These are phyloP conservation scores for Acromyrmex heyeri DNA, from an alignment of 1,140 invertebrate species.

Conservation along the genomic window DNA sequence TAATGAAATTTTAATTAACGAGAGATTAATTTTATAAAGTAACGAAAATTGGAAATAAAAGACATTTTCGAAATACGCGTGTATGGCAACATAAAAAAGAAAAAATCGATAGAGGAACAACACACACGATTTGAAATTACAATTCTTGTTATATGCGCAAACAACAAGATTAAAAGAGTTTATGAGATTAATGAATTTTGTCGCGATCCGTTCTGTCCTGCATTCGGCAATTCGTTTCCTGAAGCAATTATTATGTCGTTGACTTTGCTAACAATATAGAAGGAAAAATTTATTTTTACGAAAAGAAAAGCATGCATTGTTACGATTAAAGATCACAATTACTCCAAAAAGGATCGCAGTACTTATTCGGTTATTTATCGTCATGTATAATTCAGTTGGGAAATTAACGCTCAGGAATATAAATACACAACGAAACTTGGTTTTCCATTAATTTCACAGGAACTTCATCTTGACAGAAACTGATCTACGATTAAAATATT, in stretches of 20 bases:
- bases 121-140: not conserved
- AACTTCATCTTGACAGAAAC: not conserved
- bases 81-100: not conserved
- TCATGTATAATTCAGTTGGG: not conserved
- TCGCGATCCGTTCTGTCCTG: not conserved
- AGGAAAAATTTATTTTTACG: slow-evolving; percentile 4
- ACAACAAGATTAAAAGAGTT: not conserved
- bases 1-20: not conserved
- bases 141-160: not conserved
- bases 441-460: not conserved
- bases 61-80: not conserved
- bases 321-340: not conserved
- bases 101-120: not conserved
- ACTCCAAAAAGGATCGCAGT: not conserved
- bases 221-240: not conserved
- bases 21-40: not conserved
- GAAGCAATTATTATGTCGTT: slow-evolving; percentile 10
- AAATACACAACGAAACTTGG: not conserved
- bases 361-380: slow-evolving; percentile 34
- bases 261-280: slow-evolving; percentile 11
- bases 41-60: not conserved
- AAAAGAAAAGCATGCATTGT: not conserved
- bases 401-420: slow-evolving; percentile 7
- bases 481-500: slow-evolving; percentile 1
- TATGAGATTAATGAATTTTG: slow-evolving; percentile 12